A percentile compares a stretch with the other conserved stretches of the same genome.
These are phyloP conservation scores for Sardina pilchardus DNA, from an alignment of 2,113 vertebrate genomes.

Conservation along the genomic window DNA sequence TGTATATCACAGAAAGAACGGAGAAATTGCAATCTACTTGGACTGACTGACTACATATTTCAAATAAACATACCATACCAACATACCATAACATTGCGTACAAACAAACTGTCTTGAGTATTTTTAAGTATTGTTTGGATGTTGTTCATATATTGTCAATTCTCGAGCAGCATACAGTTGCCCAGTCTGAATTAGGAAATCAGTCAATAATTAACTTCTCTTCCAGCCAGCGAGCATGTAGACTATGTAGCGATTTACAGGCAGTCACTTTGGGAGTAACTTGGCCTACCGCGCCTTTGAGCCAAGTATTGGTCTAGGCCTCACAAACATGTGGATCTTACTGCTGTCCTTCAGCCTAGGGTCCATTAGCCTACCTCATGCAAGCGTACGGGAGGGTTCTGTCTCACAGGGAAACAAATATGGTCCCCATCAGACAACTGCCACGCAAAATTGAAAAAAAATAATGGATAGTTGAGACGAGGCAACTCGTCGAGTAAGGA, in stretches of 20 bases:
- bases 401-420: neutral
- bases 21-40: too few species aligned
- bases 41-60: neutral
- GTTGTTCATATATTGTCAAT: neutral
- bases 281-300: neutral
- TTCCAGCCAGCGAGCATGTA: neutral
- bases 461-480: neutral
- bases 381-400: neutral
- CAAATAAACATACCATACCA: neutral
- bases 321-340: neutral
- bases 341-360: neutral
- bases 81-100: too few species aligned
- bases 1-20: too few species aligned
- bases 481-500: neutral
- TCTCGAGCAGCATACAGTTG: neutral
- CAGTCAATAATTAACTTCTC: neutral
- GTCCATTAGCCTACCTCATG: neutral
- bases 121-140: neutral
- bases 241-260: neutral
- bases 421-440: neutral
- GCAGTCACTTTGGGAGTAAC: neutral
- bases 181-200: neutral
- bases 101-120: neutral
- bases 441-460: neutral
- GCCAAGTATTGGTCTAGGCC: neutral